phyloP scores from a whole-genome alignment of 1,140 invertebrate species.

The Protaetia brevitarsis region DNA sequence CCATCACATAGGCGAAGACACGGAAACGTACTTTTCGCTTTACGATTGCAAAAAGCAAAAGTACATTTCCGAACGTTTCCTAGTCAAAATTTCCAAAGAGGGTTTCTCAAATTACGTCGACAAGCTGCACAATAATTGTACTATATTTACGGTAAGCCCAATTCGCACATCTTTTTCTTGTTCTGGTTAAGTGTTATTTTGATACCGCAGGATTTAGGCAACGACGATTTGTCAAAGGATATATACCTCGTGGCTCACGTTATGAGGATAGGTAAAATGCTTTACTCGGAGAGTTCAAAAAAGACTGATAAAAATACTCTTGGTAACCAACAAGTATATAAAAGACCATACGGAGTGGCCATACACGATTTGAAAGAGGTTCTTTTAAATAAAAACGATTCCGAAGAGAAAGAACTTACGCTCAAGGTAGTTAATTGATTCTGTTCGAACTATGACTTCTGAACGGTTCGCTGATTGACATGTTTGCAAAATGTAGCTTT shows the following conservation, averaged over 20 bases:
- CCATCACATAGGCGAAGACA: constrained; percentile 80
- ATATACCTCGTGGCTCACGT: constrained; percentile 85
- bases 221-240: constrained; percentile 75
- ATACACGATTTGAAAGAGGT: constrained; percentile 66
- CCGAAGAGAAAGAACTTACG: constrained; percentile 68
- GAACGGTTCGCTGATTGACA: too few relatives aligned
- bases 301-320: constrained; percentile 53
- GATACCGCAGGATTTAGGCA: constrained; percentile 62
- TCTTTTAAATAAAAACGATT: constrained; percentile 58
- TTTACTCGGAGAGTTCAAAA: constrained; percentile 77
- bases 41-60: constrained; percentile 73
- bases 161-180: neutral
- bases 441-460: neutral
- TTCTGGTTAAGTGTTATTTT: neutral
- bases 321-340: constrained; percentile 57
- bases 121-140: constrained; percentile 82
- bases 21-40: constrained; percentile 83
- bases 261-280: constrained; percentile 82
- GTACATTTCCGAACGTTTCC: constrained; percentile 80
- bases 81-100: constrained; percentile 83
- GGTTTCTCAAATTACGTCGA: constrained; percentile 87
- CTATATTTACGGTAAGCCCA: constrained; percentile 77
- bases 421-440: constrained; percentile 35
- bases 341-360: constrained; percentile 80
- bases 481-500: too few relatives aligned